Evolutionary conservation across 2,797 vertebrate species (phyloP).

Genomic region (Cynodonichthys magdalenae): DNA sequence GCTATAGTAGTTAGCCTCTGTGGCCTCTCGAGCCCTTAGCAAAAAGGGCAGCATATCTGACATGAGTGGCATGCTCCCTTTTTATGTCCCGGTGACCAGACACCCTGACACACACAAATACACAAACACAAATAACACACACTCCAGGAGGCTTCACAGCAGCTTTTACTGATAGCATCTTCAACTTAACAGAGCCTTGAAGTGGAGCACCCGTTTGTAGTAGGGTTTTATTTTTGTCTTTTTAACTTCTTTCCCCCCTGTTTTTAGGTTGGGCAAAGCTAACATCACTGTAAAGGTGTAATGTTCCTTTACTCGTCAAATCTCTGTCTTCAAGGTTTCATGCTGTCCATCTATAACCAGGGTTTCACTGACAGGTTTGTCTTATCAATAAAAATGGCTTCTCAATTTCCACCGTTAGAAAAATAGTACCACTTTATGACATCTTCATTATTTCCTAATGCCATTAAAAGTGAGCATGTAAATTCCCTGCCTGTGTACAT

Average conservation of each 20-base stretch:
- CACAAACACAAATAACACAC: slow-evolving; percentile 20
- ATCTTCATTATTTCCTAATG: neutral
- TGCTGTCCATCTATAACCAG: neutral
- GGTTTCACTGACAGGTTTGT: neutral
- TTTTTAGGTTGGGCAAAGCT: slow-evolving; percentile 1
- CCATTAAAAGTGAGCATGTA: no score
- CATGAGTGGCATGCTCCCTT: slow-evolving; percentile 62
- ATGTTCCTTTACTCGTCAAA: slow-evolving; percentile 15
- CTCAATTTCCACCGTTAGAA: neutral
- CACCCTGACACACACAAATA: slow-evolving; percentile 25
- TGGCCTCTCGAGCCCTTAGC: slow-evolving; percentile 79
- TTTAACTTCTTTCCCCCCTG: slow-evolving; percentile 4
- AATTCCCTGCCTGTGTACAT: no score
- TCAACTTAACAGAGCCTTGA: slow-evolving; percentile 32
- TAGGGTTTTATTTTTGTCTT: slow-evolving; percentile 5
- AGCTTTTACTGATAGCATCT: slow-evolving; percentile 60
- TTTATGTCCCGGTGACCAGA: slow-evolving; percentile 66
- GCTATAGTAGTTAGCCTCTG: slow-evolving; percentile 77
- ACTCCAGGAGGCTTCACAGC: slow-evolving; percentile 21
- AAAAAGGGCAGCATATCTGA: slow-evolving; percentile 83
- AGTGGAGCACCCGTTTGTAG: slow-evolving; percentile 16
- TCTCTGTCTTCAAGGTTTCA: slow-evolving; percentile 11
- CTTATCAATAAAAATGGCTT: neutral
- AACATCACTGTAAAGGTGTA: slow-evolving; percentile 32
- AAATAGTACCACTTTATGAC: no score